phyloP scores from a whole-genome alignment of 1,140 invertebrate species.

The Ladona fulva region DNA sequence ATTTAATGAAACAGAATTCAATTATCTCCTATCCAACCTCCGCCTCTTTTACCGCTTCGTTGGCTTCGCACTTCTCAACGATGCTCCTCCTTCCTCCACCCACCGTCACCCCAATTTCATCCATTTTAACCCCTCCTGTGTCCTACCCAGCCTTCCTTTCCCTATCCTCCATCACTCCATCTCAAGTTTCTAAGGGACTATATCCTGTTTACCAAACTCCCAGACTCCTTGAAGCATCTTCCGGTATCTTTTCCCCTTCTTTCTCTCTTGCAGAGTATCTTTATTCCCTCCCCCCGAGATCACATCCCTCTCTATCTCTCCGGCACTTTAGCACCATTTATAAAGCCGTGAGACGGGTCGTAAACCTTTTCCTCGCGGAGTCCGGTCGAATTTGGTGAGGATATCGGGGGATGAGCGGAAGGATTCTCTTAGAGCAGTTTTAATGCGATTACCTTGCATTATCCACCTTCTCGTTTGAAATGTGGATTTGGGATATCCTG shows the following conservation, averaged over 20 bases:
- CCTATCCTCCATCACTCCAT: not conserved
- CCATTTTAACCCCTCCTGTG: not conserved
- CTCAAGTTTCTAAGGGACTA: constrained; percentile 5
- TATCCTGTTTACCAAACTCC: constrained; percentile 7
- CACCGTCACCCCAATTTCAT: not conserved
- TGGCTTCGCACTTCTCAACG: not conserved
- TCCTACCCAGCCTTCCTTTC: not conserved
- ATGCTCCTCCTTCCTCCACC: not conserved
- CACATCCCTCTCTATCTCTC: too few relatives aligned
- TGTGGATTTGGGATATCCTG: too few relatives aligned
- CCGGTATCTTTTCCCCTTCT: not conserved
- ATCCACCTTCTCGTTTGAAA: too few relatives aligned
- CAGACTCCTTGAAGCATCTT: not conserved
- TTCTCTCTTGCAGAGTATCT: not conserved
- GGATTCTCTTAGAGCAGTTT: too few relatives aligned
- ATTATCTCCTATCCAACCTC: not conserved
- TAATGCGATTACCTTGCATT: too few relatives aligned
- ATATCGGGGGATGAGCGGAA: too few relatives aligned
- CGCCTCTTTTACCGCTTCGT: not conserved
- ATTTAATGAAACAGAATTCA: constrained; percentile 10
- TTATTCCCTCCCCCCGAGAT: too few relatives aligned
- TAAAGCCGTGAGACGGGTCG: too few relatives aligned
- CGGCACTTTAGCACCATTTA: too few relatives aligned
- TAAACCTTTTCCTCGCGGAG: too few relatives aligned
- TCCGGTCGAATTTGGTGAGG: too few relatives aligned